Conservation (phyloP, 2,797 vertebrate genomes). For the Lithobates pipiens region DNA sequence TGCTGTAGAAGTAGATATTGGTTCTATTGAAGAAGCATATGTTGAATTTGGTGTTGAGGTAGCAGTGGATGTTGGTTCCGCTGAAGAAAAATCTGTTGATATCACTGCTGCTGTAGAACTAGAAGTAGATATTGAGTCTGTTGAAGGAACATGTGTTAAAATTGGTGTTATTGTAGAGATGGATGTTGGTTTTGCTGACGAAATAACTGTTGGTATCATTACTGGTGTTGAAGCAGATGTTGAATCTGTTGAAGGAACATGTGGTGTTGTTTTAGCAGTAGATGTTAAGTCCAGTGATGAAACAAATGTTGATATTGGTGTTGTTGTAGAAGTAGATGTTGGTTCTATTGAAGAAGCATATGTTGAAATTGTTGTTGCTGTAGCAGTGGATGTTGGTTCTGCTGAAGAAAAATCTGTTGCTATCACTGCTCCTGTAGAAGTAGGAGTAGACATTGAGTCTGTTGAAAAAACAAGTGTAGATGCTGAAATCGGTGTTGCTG, state of each 20-base stretch:
- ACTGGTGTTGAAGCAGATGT: background rate
- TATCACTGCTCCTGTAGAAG: too few species aligned
- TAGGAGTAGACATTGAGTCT: background rate
- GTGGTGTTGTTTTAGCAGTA: background rate
- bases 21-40: too few species aligned
- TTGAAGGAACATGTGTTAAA: too few species aligned
- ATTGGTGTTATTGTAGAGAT: too few species aligned
- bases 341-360: background rate
- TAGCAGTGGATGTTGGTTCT: background rate
- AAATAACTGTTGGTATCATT: too few species aligned
- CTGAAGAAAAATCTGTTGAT: too few species aligned
- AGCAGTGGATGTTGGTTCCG: too few species aligned
- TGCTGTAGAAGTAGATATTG: too few species aligned
- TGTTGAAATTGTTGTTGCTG: background rate
- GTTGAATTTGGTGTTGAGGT: too few species aligned
- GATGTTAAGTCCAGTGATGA: background rate
- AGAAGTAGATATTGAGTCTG: too few species aligned
- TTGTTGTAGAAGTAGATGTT: background rate
- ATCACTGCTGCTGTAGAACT: too few species aligned
- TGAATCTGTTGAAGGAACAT: background rate
- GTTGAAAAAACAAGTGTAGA: background rate
- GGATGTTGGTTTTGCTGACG: too few species aligned
- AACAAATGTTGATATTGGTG: background rate
- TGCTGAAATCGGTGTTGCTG: background rate
- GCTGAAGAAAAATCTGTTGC: background rate